Evolutionary conservation across 2,113 vertebrate genomes (phyloP).

Genomic region (Forbesichthys agassizii): DNA sequence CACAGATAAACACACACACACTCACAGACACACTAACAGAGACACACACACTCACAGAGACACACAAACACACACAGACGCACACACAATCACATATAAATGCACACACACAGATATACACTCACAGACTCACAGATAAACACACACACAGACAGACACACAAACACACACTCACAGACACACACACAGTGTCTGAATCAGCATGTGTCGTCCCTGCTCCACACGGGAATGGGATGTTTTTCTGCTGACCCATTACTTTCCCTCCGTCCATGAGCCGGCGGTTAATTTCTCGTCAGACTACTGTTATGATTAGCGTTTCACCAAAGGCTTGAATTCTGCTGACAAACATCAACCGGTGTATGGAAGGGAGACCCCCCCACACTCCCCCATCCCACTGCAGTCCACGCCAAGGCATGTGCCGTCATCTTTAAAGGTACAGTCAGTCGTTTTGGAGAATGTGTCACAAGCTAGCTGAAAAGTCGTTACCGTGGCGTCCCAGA

Average conservation of each 20-base stretch:
- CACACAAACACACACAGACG: too few species aligned
- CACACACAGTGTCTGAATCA: constrained; percentile 27
- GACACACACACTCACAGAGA: not conserved
- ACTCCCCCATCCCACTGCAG: too few species aligned
- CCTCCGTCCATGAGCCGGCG: not conserved
- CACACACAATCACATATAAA: too few species aligned
- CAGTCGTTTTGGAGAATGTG: too few species aligned
- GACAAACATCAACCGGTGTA: constrained; percentile 1
- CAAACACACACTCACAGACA: not conserved
- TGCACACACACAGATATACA: too few species aligned
- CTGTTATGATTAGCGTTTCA: not conserved
- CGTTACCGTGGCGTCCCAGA: too few species aligned
- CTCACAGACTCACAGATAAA: too few species aligned
- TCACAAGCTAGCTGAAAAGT: too few species aligned
- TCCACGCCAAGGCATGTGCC: not conserved
- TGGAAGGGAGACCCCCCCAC: not conserved
- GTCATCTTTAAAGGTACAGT: too few species aligned
- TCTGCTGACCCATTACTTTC: constrained; percentile 11
- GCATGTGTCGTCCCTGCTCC: constrained; percentile 14
- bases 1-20: not conserved
- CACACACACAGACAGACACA: too few species aligned
- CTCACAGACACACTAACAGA: not conserved
- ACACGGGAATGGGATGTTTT: constrained; percentile 19
- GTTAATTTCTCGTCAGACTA: constrained; percentile 7
- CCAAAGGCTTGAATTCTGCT: constrained; percentile 1